These are phyloP conservation scores for Buphagus erythrorhynchus DNA, from an alignment of 2,797 vertebrate species.

Conservation along the genomic window DNA sequence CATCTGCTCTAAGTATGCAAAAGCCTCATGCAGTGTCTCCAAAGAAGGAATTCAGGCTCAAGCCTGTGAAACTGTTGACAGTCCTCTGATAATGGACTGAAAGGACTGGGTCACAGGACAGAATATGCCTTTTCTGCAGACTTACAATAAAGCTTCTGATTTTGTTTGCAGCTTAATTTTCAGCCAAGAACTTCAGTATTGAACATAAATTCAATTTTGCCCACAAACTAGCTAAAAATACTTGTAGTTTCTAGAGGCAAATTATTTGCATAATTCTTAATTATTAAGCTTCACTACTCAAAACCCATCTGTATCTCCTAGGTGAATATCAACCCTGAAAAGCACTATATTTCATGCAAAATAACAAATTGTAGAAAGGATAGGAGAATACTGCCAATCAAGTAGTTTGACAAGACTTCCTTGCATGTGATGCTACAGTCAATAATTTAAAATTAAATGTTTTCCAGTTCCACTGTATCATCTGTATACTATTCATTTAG, in stretches of 20 bases:
- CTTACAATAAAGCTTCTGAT: neutral
- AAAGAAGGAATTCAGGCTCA: neutral
- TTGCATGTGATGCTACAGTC: neutral
- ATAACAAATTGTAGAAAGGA: neutral
- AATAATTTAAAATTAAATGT: neutral
- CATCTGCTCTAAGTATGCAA: neutral
- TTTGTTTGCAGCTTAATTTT: neutral
- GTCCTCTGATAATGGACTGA: neutral
- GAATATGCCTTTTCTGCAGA: neutral
- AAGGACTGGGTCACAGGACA: neutral
- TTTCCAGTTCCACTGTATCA: conserved; percentile 16
- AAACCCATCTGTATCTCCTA: neutral
- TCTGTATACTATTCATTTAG: neutral
- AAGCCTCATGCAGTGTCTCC: neutral
- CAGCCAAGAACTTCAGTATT: neutral
- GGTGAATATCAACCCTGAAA: neutral
- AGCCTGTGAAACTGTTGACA: neutral
- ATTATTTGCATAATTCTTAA: neutral
- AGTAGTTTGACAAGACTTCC: neutral
- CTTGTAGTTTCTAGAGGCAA: neutral
- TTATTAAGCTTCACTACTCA: neutral
- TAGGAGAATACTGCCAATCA: neutral
- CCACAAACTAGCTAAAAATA: conserved; percentile 16
- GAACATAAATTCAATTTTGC: neutral
- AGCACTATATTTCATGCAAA: neutral